These are phyloP conservation scores for Drosophila rhopaloa DNA, from an alignment of 1,140 invertebrate genomes.

Conservation along the genomic window DNA sequence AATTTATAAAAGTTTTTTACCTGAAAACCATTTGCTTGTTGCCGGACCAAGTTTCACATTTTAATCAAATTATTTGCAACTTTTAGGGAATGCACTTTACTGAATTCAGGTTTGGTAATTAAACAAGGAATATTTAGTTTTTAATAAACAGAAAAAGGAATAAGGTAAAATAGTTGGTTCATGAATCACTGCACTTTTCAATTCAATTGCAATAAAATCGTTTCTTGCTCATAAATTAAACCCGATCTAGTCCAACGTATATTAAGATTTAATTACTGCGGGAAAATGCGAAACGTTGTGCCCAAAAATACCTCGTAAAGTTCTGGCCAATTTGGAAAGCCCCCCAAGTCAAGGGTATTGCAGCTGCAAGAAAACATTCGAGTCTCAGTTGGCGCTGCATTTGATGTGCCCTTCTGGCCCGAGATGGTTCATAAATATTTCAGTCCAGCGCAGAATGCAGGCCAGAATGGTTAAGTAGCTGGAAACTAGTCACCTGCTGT, in stretches of 20 bases:
- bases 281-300: not conserved
- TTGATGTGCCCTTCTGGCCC: conserved; percentile 4
- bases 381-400: conserved; percentile 7
- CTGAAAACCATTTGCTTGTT: not conserved
- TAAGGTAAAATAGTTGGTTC: no score
- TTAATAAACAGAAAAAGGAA: no score
- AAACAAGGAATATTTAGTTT: no score
- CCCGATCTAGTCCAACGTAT: not conserved
- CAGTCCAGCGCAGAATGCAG: conserved; percentile 28
- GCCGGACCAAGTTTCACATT: not conserved
- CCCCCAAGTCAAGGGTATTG: conserved; percentile 3
- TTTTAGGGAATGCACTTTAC: not conserved
- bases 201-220: no score
- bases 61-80: not conserved
- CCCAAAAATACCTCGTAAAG: not conserved
- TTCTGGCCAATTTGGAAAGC: not conserved
- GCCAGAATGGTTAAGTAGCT: conserved; percentile 41
- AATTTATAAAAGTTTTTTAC: not conserved
- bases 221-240: not conserved
- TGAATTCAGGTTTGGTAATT: no score
- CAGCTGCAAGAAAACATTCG: not conserved
- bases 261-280: not conserved
- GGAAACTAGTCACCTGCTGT: conserved; percentile 31
- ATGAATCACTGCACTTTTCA: no score
- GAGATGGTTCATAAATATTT: conserved; percentile 37